Percentiles rank a stretch among this genome's conserved stretches.
Conservation (phyloP, 2,113 vertebrate species). For the Manacus vitellinus region DNA sequence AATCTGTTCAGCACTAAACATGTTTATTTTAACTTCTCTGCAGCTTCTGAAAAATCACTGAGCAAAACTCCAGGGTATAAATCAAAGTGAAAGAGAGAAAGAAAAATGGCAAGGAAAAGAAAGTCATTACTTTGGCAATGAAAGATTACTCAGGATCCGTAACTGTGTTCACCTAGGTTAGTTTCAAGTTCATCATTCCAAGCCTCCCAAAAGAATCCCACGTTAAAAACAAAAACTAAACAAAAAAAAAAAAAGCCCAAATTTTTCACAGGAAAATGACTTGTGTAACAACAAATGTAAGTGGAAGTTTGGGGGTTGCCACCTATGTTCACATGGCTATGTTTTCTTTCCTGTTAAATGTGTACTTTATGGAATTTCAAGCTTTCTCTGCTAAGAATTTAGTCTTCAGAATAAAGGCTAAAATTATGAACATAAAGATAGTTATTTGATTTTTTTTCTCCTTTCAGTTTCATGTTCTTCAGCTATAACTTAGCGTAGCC, state of each 20-base stretch:
- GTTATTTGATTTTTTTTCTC: neutral
- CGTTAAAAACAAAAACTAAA: neutral
- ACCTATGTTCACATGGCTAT: neutral
- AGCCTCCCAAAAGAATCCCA: neutral
- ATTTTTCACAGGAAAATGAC: neutral
- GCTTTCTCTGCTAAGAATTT: neutral
- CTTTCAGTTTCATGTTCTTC: neutral
- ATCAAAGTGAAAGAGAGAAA: slow-evolving; percentile 53
- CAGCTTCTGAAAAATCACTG: slow-evolving; percentile 54
- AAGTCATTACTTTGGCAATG: slow-evolving; percentile 55
- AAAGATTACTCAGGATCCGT: slow-evolving; percentile 31
- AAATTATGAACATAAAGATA: neutral
- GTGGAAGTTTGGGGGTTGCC: neutral
- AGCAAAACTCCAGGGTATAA: slow-evolving; percentile 57
- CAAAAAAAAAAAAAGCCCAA: neutral
- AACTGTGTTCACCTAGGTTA: slow-evolving; percentile 35
- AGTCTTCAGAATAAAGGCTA: neutral
- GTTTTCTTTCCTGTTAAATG: neutral
- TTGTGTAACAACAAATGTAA: neutral
- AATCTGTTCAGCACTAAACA: slow-evolving; percentile 29
- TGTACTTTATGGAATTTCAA: neutral
- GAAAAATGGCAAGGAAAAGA: slow-evolving; percentile 4
- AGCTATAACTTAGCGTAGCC: neutral
- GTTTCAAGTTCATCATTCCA: neutral
- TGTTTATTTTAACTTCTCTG: slow-evolving; percentile 61